Conservation (phyloP, 2,888 invertebrate genomes). For the Pterostichus madidus region DNA sequence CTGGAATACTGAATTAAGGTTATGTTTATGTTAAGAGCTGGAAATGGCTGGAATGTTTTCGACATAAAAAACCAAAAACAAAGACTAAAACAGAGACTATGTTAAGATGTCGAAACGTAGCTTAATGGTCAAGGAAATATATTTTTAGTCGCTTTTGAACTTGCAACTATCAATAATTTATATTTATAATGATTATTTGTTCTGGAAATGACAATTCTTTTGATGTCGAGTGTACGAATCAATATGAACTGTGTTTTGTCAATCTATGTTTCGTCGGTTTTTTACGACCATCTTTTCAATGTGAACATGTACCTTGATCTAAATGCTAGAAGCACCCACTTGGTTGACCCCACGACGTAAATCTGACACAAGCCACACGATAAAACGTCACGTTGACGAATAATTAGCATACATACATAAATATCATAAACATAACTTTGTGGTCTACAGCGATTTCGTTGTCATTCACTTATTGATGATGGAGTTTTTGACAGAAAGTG, state of each 20-base stretch:
- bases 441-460: constrained; percentile 41
- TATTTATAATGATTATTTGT: too few species aligned
- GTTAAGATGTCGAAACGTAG: too few species aligned
- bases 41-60: too few species aligned
- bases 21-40: too few species aligned
- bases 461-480: constrained; percentile 34
- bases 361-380: constrained; percentile 23
- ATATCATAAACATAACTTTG: constrained; percentile 37
- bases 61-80: too few species aligned
- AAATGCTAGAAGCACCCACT: constrained; percentile 40
- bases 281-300: constrained; percentile 38
- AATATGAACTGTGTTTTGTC: constrained; percentile 31
- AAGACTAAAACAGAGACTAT: too few species aligned
- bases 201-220: background rate
- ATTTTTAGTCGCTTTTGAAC: too few species aligned
- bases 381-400: constrained; percentile 33
- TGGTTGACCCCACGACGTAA: constrained; percentile 44
- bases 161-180: too few species aligned
- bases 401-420: constrained; percentile 49
- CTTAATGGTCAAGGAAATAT: too few species aligned
- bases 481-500: constrained; percentile 33
- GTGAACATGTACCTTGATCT: constrained; percentile 41
- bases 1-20: too few species aligned
- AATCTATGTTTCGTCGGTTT: constrained; percentile 4
- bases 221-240: background rate